phyloP scores from a whole-genome alignment of 2,797 vertebrate genomes.

The Carduelis carduelis region DNA sequence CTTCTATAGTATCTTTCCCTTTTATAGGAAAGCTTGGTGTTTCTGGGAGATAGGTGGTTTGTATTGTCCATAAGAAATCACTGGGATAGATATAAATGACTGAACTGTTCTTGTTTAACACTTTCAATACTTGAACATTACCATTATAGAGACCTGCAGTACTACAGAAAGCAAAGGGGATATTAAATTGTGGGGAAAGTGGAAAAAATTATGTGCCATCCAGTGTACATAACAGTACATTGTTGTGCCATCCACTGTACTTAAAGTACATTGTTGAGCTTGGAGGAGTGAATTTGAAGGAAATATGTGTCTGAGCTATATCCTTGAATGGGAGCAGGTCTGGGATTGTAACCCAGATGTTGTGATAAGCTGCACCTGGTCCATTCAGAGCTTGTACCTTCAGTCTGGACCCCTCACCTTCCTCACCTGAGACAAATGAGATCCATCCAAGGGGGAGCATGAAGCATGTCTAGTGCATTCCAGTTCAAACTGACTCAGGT shows the following conservation, averaged over 20 bases:
- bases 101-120: background rate
- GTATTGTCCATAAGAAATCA: background rate
- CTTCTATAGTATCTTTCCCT: background rate
- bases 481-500: background rate
- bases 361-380: background rate
- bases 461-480: background rate
- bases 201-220: background rate
- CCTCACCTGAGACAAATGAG: background rate
- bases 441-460: accelerated
- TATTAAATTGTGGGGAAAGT: background rate
- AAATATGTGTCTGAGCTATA: background rate
- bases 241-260: background rate
- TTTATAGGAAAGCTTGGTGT: background rate
- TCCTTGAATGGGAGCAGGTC: background rate
- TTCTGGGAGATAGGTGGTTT: background rate
- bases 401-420: background rate
- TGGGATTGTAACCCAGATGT: background rate
- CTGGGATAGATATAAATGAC: background rate
- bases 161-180: background rate
- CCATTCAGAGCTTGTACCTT: background rate
- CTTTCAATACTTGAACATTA: background rate
- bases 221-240: no score
- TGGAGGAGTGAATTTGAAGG: background rate
- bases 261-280: background rate
- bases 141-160: background rate